phyloP scores from a whole-genome alignment of 1,140 invertebrate genomes.

The Heliconius eleuchia region DNA sequence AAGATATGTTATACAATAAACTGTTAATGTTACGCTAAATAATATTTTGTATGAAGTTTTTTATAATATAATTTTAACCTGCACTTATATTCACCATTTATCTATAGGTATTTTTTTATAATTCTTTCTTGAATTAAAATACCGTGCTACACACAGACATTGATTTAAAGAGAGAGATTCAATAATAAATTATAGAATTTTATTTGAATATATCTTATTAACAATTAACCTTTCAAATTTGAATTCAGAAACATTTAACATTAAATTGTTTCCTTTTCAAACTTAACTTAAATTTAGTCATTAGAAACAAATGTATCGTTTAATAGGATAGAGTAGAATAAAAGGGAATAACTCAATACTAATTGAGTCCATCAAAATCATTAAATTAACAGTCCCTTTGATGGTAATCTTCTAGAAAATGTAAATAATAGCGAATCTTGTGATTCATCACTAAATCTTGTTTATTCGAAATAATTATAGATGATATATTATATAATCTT shows the following conservation, averaged over 20 bases:
- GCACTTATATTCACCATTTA: too few relatives aligned
- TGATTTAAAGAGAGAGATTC: too few relatives aligned
- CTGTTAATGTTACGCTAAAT: too few relatives aligned
- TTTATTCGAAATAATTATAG: too few relatives aligned
- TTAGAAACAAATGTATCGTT: neutral
- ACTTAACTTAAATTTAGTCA: conserved; percentile 2
- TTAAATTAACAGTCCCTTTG: neutral
- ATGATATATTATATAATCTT: too few relatives aligned
- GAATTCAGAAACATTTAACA: neutral
- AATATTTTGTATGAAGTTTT: too few relatives aligned
- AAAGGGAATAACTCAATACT: neutral
- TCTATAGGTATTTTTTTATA: too few relatives aligned
- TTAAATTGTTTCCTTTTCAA: neutral
- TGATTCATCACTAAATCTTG: neutral
- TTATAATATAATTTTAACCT: too few relatives aligned
- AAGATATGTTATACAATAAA: too few relatives aligned
- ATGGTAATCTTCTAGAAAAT: neutral
- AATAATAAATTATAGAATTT: neutral
- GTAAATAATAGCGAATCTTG: neutral
- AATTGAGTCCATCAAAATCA: neutral
- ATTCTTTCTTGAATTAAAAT: too few relatives aligned
- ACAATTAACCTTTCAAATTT: neutral
- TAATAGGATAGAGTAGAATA: neutral
- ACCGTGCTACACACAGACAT: too few relatives aligned
- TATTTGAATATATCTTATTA: neutral